Conservation (phyloP, 2,797 vertebrate genomes). For the Pantherophis vulpinus region DNA sequence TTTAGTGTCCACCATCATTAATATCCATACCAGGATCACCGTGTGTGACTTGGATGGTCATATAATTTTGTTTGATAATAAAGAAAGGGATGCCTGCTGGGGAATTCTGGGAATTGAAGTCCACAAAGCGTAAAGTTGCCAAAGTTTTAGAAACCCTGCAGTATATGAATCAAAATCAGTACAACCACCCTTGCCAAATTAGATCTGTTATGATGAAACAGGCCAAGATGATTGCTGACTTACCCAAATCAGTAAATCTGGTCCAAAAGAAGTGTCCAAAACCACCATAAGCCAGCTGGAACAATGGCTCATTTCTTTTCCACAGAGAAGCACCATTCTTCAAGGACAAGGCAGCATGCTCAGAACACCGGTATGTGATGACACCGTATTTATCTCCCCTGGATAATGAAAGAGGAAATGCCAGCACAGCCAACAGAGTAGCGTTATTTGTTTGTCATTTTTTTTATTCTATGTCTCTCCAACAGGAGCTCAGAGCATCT, state of each 20-base stretch:
- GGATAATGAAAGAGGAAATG: slow-evolving; percentile 26
- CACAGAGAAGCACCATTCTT: slow-evolving; percentile 74
- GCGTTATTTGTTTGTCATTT: neutral
- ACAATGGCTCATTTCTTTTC: slow-evolving; percentile 80
- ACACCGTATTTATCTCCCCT: slow-evolving; percentile 84
- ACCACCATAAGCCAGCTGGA: slow-evolving; percentile 79
- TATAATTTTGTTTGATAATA: neutral
- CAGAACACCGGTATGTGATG: slow-evolving; percentile 86
- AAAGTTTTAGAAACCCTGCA: neutral
- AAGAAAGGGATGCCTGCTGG: neutral
- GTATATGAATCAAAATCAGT: neutral
- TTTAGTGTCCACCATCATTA: neutral
- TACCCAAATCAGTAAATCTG: slow-evolving; percentile 91
- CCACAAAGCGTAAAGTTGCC: neutral
- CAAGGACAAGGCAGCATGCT: slow-evolving; percentile 76
- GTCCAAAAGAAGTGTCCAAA: slow-evolving; percentile 84
- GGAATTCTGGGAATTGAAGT: neutral
- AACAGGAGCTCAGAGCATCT: neutral
- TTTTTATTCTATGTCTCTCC: neutral
- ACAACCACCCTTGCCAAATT: neutral
- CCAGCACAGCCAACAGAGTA: neutral
- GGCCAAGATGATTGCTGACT: slow-evolving; percentile 37
- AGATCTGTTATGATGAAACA: neutral
- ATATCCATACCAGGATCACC: neutral
- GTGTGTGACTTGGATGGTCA: neutral